These are phyloP conservation scores for Sebastolobus alascanus DNA, from an alignment of 2,797 vertebrate species.

Conservation along the genomic window DNA sequence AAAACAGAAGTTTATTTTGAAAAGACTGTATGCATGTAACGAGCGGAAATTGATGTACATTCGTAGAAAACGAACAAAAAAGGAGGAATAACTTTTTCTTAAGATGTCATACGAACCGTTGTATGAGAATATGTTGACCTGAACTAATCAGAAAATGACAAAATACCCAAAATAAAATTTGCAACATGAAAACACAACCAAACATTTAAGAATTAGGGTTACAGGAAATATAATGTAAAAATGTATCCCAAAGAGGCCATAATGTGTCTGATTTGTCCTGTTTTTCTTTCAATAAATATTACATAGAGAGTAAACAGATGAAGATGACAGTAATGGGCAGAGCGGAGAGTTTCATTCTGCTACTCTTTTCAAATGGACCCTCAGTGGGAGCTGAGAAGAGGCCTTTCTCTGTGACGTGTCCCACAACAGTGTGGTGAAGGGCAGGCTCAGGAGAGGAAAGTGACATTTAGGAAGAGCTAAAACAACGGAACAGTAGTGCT, in stretches of 20 bases:
- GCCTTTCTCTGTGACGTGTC: constrained; percentile 69
- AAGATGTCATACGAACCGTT: too few species aligned
- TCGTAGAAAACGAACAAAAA: too few species aligned
- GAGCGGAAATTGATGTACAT: too few species aligned
- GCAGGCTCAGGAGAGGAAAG: constrained; percentile 83
- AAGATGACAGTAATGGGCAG: constrained; percentile 61
- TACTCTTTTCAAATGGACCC: constrained; percentile 64
- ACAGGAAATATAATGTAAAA: constrained; percentile 15
- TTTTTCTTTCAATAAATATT: constrained; percentile 68
- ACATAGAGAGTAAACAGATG: constrained; percentile 67
- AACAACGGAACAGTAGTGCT: constrained; percentile 84
- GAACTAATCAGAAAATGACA: background rate
- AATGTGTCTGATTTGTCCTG: constrained; percentile 64
- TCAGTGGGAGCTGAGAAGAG: constrained; percentile 68
- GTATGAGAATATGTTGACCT: background rate
- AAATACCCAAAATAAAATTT: background rate
- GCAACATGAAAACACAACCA: background rate
- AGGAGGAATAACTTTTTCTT: too few species aligned
- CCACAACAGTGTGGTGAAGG: constrained; percentile 73
- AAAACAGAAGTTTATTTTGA: too few species aligned
- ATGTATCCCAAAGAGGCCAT: constrained; percentile 32
- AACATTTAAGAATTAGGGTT: background rate
- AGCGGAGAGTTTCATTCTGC: constrained; percentile 40
- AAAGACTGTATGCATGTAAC: too few species aligned
- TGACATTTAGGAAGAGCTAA: constrained; percentile 86